Conservation (phyloP, 2,888 invertebrate genomes). For the Platycnemis pennipes region DNA sequence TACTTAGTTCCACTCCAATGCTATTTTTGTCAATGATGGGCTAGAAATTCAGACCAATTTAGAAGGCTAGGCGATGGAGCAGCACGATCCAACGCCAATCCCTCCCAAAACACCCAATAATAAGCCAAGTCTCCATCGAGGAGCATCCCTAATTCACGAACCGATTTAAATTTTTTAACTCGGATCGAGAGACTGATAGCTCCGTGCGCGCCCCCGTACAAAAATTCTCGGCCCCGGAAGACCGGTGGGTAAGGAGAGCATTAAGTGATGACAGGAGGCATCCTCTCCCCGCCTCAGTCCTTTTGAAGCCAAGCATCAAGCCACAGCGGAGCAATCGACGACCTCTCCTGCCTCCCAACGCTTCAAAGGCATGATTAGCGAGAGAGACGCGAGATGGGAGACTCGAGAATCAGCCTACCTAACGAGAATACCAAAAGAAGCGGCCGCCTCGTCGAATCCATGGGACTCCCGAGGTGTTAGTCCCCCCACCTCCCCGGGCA, state of each 20-base stretch:
- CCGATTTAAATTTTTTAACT: neutral
- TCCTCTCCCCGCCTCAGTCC: neutral
- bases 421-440: slow-evolving; percentile 30
- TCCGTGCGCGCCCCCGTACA: neutral
- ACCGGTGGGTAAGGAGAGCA: slow-evolving; percentile 21
- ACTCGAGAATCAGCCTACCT: neutral
- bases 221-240: neutral
- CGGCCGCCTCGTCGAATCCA: neutral
- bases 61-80: neutral
- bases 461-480: neutral
- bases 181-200: neutral
- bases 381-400: neutral
- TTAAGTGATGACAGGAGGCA: neutral
- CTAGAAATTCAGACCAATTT: neutral
- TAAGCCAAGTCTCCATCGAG: neutral
- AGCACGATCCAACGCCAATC: neutral
- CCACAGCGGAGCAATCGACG: neutral
- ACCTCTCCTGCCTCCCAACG: neutral
- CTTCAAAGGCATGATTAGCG: slow-evolving; percentile 7
- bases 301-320: neutral
- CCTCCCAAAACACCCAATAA: neutral
- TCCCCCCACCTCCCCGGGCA: neutral
- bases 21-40: neutral
- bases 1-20: neutral
- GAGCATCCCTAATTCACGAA: neutral